These are phyloP conservation scores for Rhinella marina DNA, from an alignment of 2,797 vertebrate genomes.

Conservation along the genomic window DNA sequence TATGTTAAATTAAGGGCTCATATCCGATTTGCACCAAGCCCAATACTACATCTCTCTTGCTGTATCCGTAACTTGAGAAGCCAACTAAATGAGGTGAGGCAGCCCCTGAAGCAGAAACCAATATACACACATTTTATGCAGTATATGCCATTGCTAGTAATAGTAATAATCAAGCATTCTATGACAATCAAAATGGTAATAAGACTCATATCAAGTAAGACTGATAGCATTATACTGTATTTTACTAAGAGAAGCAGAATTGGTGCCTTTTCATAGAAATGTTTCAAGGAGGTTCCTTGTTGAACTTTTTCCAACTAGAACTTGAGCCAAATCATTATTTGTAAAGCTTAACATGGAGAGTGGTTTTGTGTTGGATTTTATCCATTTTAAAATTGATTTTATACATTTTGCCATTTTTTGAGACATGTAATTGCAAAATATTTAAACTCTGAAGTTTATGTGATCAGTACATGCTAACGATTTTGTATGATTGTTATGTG, in stretches of 20 bases:
- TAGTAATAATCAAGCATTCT: not conserved
- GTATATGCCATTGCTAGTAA: not conserved
- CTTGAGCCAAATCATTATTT: not conserved
- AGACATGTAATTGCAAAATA: not conserved
- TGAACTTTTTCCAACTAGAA: not conserved
- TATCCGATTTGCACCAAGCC: no score
- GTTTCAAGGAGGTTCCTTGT: not conserved
- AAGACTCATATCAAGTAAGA: not conserved
- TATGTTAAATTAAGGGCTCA: no score
- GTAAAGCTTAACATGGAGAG: not conserved
- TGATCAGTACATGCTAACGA: not conserved
- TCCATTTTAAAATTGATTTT: slow-evolving; percentile 6
- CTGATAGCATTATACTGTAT: not conserved
- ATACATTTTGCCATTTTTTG: not conserved
- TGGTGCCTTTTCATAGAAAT: not conserved
- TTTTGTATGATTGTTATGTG: slow-evolving; percentile 2
- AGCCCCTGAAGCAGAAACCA: no score
- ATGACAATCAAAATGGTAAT: not conserved
- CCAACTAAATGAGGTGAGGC: not conserved
- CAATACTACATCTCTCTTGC: not conserved
- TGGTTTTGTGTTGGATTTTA: not conserved
- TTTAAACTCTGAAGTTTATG: not conserved
- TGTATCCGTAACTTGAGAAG: not conserved
- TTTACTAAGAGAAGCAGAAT: not conserved
- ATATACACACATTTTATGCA: no score